Percentiles rank a stretch among this genome's conserved stretches.
These are phyloP conservation scores for Xenus cinereus DNA, from an alignment of 2,113 vertebrate genomes.

Conservation along the genomic window DNA sequence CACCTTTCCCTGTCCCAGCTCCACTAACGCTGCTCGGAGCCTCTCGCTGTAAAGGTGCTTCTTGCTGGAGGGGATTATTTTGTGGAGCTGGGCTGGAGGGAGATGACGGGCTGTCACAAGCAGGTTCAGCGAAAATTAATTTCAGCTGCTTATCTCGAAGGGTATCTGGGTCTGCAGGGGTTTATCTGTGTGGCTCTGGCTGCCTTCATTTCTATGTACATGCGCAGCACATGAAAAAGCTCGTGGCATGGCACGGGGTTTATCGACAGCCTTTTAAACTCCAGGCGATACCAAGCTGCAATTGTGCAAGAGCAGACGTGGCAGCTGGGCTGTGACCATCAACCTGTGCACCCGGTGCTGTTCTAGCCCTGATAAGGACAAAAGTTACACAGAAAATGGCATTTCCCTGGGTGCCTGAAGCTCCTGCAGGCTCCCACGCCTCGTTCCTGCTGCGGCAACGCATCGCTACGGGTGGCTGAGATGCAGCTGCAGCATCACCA, in stretches of 20 bases:
- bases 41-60: background rate
- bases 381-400: background rate
- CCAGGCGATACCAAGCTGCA: background rate
- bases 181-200: background rate
- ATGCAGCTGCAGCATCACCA: background rate
- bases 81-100: background rate
- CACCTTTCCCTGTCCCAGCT: background rate
- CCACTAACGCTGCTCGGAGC: background rate
- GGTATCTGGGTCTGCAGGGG: background rate
- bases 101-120: background rate
- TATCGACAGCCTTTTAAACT: background rate
- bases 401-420: background rate
- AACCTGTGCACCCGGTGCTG: background rate
- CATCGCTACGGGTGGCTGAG: fast-evolving
- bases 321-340: background rate
- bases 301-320: background rate
- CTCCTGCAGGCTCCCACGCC: background rate
- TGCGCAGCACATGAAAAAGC: background rate
- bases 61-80: background rate
- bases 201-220: background rate
- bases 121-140: background rate
- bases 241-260: background rate
- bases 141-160: background rate
- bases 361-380: background rate
- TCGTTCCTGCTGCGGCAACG: background rate